Evolutionary conservation across 1,140 invertebrate species (phyloP).

Genomic region (Ips nitidus): DNA sequence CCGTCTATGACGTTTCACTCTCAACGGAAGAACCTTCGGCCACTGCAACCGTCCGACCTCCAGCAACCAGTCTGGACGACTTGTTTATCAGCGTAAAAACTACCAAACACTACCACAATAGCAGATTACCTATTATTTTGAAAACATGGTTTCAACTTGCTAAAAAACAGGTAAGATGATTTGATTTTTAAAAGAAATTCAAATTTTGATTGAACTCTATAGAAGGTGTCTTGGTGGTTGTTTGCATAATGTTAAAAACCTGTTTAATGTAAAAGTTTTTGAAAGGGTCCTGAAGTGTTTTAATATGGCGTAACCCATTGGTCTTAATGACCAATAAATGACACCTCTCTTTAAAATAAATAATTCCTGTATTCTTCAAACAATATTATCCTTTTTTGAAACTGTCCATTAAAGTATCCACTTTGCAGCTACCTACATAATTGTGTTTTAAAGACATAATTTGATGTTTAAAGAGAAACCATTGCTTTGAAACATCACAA

Average conservation of each 20-base stretch:
- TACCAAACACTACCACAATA: slow-evolving; percentile 82
- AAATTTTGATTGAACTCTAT: neutral
- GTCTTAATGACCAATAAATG: too few species aligned
- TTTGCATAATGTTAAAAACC: neutral
- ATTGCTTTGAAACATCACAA: too few species aligned
- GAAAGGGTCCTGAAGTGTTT: too few species aligned
- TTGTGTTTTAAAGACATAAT: too few species aligned
- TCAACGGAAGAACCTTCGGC: slow-evolving; percentile 54
- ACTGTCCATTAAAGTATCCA: too few species aligned
- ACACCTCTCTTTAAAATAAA: too few species aligned
- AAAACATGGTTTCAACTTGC: slow-evolving; percentile 92
- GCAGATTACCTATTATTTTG: slow-evolving; percentile 82
- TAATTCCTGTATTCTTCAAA: too few species aligned
- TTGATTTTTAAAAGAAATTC: slow-evolving; percentile 9
- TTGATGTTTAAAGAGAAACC: too few species aligned
- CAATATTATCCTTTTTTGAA: too few species aligned
- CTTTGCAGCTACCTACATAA: too few species aligned
- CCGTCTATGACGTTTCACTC: slow-evolving; percentile 23
- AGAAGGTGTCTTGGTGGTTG: too few species aligned
- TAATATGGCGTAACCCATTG: too few species aligned
- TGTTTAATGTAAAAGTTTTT: neutral
- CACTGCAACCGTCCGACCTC: slow-evolving; percentile 64
- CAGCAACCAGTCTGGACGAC: slow-evolving; percentile 74
- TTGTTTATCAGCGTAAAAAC: slow-evolving; percentile 95
- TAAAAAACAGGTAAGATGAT: slow-evolving; percentile 77